Evolutionary conservation across 2,113 vertebrate genomes (phyloP).

Genomic region (Axis porcinus): DNA sequence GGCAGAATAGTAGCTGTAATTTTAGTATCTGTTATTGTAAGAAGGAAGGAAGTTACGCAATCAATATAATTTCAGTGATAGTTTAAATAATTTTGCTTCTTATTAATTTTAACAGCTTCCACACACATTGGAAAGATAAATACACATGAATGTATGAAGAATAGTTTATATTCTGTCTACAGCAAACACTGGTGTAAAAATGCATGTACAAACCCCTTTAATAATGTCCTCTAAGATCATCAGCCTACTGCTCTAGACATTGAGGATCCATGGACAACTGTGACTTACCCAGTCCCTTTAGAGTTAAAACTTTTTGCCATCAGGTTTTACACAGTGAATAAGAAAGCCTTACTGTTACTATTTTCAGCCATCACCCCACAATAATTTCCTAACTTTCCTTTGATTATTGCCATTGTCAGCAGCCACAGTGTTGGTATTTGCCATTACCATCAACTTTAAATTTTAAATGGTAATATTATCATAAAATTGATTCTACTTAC

Average conservation of each 20-base stretch:
- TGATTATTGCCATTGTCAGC: not conserved
- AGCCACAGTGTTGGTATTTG: not conserved
- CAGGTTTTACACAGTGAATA: not conserved
- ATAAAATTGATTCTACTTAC: not conserved
- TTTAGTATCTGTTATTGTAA: not conserved
- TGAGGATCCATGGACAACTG: not conserved
- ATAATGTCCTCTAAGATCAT: not conserved
- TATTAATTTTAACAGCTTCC: not conserved
- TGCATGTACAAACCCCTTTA: not conserved
- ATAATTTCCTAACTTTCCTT: not conserved
- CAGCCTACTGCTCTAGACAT: not conserved
- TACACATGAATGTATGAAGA: not conserved
- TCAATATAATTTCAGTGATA: not conserved
- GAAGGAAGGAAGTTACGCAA: not conserved
- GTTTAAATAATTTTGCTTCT: not conserved
- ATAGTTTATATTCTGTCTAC: not conserved
- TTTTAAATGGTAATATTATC: not conserved
- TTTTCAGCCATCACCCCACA: not conserved
- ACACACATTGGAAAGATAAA: not conserved
- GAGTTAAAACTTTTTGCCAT: not conserved
- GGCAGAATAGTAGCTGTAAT: not conserved
- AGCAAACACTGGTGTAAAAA: not conserved
- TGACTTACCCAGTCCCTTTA: not conserved
- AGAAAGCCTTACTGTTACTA: not conserved
- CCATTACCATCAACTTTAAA: not conserved